phyloP scores from a whole-genome alignment of 2,113 vertebrate species.

The Sylvicapra grimmia region DNA sequence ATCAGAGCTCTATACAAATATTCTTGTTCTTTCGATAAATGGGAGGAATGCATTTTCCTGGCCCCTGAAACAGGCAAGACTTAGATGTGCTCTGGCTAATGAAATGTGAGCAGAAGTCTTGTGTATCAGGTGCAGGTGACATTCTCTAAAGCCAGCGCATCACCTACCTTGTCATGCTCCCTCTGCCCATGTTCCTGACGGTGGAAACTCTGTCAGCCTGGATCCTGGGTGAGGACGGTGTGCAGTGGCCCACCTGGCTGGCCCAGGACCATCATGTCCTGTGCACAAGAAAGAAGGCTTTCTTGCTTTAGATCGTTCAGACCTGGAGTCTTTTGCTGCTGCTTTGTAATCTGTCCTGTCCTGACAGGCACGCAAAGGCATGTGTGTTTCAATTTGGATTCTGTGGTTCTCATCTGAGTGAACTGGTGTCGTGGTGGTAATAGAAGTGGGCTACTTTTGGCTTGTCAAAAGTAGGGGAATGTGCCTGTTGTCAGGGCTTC shows the following conservation, averaged over 20 bases:
- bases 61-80: background rate
- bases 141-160: background rate
- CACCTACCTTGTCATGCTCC: accelerated
- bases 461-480: background rate
- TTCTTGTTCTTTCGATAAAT: background rate
- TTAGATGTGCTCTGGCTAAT: background rate
- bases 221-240: background rate
- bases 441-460: background rate
- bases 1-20: background rate
- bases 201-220: accelerated
- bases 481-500: background rate
- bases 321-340: background rate
- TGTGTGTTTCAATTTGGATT: background rate
- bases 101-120: background rate
- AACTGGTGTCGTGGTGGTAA: background rate
- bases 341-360: background rate
- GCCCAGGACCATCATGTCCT: background rate
- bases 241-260: background rate
- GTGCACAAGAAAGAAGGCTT: background rate
- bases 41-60: background rate
- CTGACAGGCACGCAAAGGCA: background rate
- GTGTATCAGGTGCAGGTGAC: background rate
- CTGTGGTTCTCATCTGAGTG: background rate
- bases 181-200: background rate
- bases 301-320: background rate